A percentile compares a stretch with the other conserved stretches of the same genome.
These are phyloP conservation scores for Cyphomyrus discorhynchus DNA, from an alignment of 2,113 vertebrate genomes.

Conservation along the genomic window DNA sequence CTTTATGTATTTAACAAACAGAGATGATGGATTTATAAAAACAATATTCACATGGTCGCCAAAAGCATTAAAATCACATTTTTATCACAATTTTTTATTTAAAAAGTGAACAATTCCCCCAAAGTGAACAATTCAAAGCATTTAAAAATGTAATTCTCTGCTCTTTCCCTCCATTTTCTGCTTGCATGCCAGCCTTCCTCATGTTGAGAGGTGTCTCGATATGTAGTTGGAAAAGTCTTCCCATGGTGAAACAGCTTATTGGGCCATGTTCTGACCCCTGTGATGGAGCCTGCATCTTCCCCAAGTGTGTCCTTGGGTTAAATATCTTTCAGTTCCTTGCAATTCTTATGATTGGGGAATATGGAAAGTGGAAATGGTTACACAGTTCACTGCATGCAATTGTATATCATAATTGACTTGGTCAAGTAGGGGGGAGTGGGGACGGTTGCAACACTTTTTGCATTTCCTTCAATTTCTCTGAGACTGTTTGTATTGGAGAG, in stretches of 20 bases:
- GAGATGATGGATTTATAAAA: neutral
- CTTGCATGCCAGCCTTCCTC: neutral
- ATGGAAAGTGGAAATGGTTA: neutral
- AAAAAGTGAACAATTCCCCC: neutral
- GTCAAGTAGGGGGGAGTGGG: neutral
- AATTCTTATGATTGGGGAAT: neutral
- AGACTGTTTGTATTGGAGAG: too few species aligned
- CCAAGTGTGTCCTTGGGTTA: neutral
- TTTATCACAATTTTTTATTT: neutral
- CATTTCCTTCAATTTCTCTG: too few species aligned
- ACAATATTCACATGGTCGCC: neutral
- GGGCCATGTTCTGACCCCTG: neutral
- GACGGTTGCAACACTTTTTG: too few species aligned
- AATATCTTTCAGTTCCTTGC: neutral
- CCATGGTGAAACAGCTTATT: neutral
- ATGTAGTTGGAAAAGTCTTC: neutral
- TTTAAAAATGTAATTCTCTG: neutral
- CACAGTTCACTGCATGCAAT: conserved; percentile 9
- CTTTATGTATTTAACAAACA: neutral
- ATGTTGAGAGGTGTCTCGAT: neutral
- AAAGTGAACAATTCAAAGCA: neutral
- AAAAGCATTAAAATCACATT: neutral
- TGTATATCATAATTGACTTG: neutral
- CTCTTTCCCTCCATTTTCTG: neutral
- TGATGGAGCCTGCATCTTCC: neutral